These are phyloP conservation scores for Pemphigus obesinymphae DNA, from an alignment of 1,140 invertebrate genomes.

Conservation along the genomic window DNA sequence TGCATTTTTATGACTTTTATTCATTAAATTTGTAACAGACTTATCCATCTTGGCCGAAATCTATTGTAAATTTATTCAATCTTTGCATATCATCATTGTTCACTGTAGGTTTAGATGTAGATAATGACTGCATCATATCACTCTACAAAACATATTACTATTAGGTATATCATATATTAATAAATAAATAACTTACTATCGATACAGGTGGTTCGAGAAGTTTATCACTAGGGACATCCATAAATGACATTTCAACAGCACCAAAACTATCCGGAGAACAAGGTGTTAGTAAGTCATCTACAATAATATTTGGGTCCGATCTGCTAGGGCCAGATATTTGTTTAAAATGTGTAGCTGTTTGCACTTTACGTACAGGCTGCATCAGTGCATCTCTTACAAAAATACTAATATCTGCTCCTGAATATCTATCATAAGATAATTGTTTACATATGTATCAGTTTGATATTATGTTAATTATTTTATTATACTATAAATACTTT, in stretches of 20 bases:
- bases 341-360: slow-evolving; percentile 95
- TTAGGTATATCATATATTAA: slow-evolving; percentile 3
- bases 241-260: slow-evolving; percentile 96
- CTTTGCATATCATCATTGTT: slow-evolving; percentile 94
- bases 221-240: slow-evolving; percentile 92
- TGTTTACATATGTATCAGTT: not conserved
- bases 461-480: not conserved
- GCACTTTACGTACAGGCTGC: slow-evolving; percentile 98
- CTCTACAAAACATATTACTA: slow-evolving; percentile 59
- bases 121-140: slow-evolving; percentile 89
- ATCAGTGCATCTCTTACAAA: slow-evolving; percentile 96
- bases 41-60: slow-evolving; percentile 99
- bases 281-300: slow-evolving; percentile 89
- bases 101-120: slow-evolving; percentile 94
- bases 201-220: slow-evolving; percentile 92
- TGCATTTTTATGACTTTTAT: no score
- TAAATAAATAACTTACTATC: slow-evolving; percentile 64
- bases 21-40: no score
- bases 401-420: slow-evolving; percentile 97
- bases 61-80: slow-evolving; percentile 91
- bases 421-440: slow-evolving; percentile 62
- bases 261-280: slow-evolving; percentile 92
- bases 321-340: slow-evolving; percentile 80
- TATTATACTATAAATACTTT: slow-evolving; percentile 58
- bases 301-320: slow-evolving; percentile 71